These are phyloP conservation scores for Littorina saxatilis DNA, from an alignment of 1,140 invertebrate species.

Conservation along the genomic window DNA sequence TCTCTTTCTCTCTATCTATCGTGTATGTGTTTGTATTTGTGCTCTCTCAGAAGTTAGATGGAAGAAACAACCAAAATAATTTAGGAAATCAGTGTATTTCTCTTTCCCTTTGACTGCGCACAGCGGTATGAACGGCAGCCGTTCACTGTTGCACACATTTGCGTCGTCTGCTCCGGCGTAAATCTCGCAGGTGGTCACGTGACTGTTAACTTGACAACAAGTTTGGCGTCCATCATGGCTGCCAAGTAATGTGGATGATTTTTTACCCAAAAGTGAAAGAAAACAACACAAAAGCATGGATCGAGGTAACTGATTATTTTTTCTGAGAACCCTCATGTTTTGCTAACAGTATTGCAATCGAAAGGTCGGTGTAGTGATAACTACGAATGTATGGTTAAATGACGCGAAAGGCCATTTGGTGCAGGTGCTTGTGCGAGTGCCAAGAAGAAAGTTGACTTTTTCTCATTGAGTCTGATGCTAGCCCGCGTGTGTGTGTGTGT, in stretches of 20 bases:
- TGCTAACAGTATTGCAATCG: neutral
- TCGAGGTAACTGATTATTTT: constrained; percentile 11
- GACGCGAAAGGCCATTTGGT: neutral
- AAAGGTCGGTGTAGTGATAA: neutral
- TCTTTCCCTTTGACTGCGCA: no score
- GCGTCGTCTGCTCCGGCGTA: constrained; percentile 1
- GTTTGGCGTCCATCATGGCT: constrained; percentile 41
- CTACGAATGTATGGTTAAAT: neutral
- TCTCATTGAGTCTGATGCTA: neutral
- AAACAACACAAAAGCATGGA: constrained; percentile 30
- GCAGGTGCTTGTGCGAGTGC: no score
- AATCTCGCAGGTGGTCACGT: constrained; percentile 43
- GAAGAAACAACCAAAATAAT: no score
- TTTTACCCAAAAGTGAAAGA: neutral
- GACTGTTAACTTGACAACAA: constrained; percentile 53
- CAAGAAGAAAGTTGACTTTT: no score
- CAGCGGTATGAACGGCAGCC: no score
- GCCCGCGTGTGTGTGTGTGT: neutral
- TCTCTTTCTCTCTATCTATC: no score
- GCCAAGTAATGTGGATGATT: neutral
- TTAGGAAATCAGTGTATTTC: no score
- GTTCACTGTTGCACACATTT: no score
- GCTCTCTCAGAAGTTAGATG: no score
- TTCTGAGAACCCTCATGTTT: neutral
- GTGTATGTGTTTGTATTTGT: no score